phyloP scores from a whole-genome alignment of 1,140 invertebrate species.

The Neuroterus valhalla region DNA sequence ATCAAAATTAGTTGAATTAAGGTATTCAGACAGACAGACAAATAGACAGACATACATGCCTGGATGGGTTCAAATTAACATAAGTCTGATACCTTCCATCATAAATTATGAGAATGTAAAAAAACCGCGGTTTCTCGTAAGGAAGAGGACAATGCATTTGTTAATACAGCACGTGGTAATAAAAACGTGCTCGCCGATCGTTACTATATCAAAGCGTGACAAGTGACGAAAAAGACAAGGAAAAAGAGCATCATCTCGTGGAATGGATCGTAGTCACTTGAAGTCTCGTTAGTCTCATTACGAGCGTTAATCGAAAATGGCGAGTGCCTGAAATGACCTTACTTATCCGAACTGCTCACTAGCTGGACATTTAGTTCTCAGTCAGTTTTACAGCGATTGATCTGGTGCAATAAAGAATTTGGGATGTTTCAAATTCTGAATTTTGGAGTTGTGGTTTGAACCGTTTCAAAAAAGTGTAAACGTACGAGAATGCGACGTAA shows the following conservation, averaged over 20 bases:
- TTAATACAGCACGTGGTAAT: neutral
- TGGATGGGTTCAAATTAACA: too few relatives aligned
- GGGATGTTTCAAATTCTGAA: neutral
- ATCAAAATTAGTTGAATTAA: too few relatives aligned
- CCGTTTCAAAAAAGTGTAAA: neutral
- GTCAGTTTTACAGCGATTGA: neutral
- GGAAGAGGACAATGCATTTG: constrained; percentile 4
- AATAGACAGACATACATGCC: too few relatives aligned
- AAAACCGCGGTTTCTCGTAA: neutral
- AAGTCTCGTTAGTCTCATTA: constrained; percentile 27
- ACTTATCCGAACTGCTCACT: constrained; percentile 3
- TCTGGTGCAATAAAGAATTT: neutral
- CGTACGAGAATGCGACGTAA: constrained; percentile 27
- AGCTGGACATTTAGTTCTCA: too few relatives aligned
- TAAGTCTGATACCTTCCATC: too few relatives aligned
- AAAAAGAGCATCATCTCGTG: constrained; percentile 12
- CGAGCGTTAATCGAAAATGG: constrained; percentile 21
- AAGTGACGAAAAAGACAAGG: constrained; percentile 10
- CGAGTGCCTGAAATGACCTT: constrained; percentile 10
- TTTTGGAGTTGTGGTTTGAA: neutral
- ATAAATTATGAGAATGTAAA: neutral
- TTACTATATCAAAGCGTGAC: constrained; percentile 6
- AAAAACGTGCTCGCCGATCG: constrained; percentile 17
- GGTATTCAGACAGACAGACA: too few relatives aligned
- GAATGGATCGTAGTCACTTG: constrained; percentile 21